These are phyloP conservation scores for Saccopteryx leptura DNA, from an alignment of 2,113 vertebrate species.

Conservation along the genomic window DNA sequence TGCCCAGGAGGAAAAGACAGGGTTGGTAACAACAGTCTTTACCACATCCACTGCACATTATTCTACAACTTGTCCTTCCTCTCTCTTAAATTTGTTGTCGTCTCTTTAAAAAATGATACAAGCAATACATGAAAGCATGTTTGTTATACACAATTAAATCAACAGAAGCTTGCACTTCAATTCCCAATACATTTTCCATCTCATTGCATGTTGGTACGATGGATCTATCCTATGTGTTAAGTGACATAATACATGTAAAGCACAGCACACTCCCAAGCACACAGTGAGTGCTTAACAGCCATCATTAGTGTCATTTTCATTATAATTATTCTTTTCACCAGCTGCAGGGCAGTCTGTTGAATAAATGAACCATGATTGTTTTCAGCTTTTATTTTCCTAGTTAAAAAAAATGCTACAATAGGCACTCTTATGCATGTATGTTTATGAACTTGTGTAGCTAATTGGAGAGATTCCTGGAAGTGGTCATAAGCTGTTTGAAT, in stretches of 20 bases:
- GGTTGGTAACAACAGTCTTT: background rate
- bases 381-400: background rate
- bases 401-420: background rate
- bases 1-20: background rate
- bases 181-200: background rate
- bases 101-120: constrained; percentile 15
- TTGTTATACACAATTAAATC: background rate
- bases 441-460: constrained; percentile 4
- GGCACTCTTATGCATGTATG: background rate
- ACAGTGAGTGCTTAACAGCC: background rate
- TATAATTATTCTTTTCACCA: background rate
- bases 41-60: background rate
- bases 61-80: background rate
- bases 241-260: background rate
- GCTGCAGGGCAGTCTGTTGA: background rate
- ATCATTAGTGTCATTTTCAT: no score
- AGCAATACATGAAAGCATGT: background rate
- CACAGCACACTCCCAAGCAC: background rate
- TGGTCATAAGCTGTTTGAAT: background rate
- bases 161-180: background rate
- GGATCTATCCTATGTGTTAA: background rate
- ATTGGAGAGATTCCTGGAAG: constrained; percentile 48
- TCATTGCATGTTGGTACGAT: background rate
- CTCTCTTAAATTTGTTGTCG: background rate
- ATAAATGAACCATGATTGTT: background rate